Evolutionary conservation across 2,888 invertebrate species (phyloP).

Genomic region (Xanthia icteritia): DNA sequence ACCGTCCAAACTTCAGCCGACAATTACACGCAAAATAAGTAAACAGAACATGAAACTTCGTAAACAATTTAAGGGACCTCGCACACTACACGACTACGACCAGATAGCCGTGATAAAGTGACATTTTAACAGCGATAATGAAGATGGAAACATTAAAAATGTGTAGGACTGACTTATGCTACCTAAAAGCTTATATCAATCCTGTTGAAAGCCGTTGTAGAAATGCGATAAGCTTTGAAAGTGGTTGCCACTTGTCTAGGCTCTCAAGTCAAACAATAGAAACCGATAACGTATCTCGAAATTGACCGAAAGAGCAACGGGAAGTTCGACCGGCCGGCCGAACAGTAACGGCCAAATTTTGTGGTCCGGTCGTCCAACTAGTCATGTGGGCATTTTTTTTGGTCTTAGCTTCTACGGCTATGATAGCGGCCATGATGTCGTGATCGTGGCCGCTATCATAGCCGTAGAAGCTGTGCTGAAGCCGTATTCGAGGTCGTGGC

Average conservation of each 20-base stretch:
- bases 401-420: not conserved
- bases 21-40: not conserved
- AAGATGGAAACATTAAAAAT: not conserved
- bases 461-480: too few relatives aligned
- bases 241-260: not conserved
- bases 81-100: not conserved
- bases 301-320: too few relatives aligned
- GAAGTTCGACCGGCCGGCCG: too few relatives aligned
- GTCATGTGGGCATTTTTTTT: not conserved
- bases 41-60: conserved; percentile 5
- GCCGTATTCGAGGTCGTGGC: fast-evolving
- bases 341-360: not conserved
- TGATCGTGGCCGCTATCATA: too few relatives aligned
- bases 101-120: not conserved
- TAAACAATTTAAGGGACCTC: conserved; percentile 9
- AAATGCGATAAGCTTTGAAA: not conserved
- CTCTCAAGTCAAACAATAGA: not conserved
- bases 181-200: not conserved
- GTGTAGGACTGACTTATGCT: not conserved
- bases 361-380: not conserved
- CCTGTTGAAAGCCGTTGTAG: not conserved
- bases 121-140: not conserved
- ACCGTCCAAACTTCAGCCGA: not conserved
- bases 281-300: not conserved
- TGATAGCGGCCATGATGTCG: not conserved